Evolutionary conservation across 2,113 vertebrate genomes (phyloP).

Genomic region (Stictonetta naevosa): DNA sequence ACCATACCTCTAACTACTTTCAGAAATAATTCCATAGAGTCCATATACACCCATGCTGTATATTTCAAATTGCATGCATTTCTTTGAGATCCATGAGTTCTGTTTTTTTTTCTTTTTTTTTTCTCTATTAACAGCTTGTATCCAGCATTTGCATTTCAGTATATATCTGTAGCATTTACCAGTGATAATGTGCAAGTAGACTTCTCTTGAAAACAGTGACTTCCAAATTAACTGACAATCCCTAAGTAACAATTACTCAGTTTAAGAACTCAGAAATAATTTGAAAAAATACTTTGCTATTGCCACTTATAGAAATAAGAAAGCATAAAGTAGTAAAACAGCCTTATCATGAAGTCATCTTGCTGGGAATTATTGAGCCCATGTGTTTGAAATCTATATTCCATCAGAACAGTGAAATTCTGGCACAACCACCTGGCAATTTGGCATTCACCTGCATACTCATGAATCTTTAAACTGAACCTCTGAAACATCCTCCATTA

Average conservation of each 20-base stretch:
- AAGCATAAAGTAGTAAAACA: background rate
- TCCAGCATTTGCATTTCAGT: background rate
- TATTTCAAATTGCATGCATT: background rate
- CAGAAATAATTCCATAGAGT: background rate
- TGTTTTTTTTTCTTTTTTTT: background rate
- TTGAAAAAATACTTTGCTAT: background rate
- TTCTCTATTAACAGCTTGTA: background rate
- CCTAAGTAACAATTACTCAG: background rate
- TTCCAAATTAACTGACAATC: background rate
- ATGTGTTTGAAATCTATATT: background rate
- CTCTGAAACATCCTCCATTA: slow-evolving; percentile 20
- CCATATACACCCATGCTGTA: background rate
- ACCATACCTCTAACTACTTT: background rate
- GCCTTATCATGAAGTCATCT: background rate
- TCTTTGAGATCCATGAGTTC: background rate
- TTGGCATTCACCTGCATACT: slow-evolving; percentile 18
- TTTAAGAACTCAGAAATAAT: background rate
- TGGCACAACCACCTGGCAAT: background rate
- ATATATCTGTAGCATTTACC: background rate
- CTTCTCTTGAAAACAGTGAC: background rate
- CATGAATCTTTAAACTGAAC: slow-evolving; percentile 31
- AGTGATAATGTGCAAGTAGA: background rate
- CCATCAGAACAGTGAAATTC: background rate
- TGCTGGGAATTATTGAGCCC: background rate
- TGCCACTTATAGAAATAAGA: background rate